Evolutionary conservation across 2,797 vertebrate species (phyloP).

Genomic region (Esox lucius): DNA sequence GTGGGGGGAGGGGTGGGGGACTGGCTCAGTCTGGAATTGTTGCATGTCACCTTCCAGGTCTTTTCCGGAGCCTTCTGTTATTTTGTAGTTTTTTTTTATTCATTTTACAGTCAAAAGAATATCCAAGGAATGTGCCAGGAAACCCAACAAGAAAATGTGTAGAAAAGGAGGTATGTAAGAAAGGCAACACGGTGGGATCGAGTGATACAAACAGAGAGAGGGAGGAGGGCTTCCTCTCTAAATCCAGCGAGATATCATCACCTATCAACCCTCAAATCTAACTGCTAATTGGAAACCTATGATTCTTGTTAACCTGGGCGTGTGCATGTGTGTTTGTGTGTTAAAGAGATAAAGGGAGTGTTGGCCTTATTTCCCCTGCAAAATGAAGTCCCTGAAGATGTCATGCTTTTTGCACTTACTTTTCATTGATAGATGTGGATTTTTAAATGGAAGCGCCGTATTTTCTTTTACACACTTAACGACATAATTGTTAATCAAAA

Average conservation of each 20-base stretch:
- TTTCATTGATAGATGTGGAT: constrained; percentile 35
- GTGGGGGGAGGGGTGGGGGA: constrained; percentile 54
- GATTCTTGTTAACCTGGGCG: constrained; percentile 64
- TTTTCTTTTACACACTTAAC: background rate
- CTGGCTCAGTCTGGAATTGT: constrained; percentile 78
- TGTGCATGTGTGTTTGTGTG: constrained; percentile 28
- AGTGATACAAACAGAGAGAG: constrained; percentile 69
- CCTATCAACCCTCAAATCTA: constrained; percentile 70
- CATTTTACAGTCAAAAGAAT: constrained; percentile 99
- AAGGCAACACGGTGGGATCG: constrained; percentile 74
- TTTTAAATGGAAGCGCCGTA: constrained; percentile 28
- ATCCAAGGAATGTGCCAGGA: constrained; percentile 99
- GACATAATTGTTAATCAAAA: constrained; percentile 5
- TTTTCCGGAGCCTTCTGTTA: constrained; percentile 97
- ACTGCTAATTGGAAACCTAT: constrained; percentile 72
- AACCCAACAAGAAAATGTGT: constrained; percentile 99
- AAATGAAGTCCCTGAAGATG: constrained; percentile 40
- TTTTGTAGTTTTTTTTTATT: constrained; percentile 99
- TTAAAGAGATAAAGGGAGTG: constrained; percentile 27
- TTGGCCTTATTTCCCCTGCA: background rate
- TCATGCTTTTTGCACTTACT: constrained; percentile 25
- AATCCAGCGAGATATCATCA: constrained; percentile 66
- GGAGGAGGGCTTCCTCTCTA: constrained; percentile 72
- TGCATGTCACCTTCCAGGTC: constrained; percentile 88
- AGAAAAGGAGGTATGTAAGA: constrained; percentile 99